phyloP scores from a whole-genome alignment of 2,113 vertebrate genomes.

The Probosciger aterrimus region DNA sequence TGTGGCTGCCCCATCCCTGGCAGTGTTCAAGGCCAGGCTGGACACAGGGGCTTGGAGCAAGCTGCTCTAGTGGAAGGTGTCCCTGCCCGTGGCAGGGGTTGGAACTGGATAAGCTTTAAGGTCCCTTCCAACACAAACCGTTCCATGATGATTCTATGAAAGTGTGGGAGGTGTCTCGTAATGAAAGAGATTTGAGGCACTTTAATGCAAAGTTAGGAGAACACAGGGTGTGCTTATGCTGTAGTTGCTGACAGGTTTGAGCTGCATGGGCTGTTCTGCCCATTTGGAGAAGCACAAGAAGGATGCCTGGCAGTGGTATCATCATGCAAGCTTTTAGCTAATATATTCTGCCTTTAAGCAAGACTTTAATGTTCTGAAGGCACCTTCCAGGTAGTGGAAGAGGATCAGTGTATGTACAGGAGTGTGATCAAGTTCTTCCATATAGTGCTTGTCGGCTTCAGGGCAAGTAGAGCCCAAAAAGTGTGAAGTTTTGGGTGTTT shows the following conservation, averaged over 20 bases:
- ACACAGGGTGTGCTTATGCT: background rate
- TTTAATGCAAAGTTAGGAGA: background rate
- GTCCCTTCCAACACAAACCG: background rate
- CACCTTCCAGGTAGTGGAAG: background rate
- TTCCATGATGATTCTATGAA: background rate
- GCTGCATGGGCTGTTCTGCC: background rate
- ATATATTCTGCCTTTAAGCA: background rate
- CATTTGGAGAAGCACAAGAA: fast-evolving
- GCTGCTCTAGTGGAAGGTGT: background rate
- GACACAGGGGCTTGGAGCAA: too few relatives aligned
- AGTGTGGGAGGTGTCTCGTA: background rate
- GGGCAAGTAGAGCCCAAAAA: background rate
- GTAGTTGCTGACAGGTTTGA: background rate
- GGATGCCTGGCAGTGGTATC: too few relatives aligned
- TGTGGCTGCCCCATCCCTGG: too few relatives aligned
- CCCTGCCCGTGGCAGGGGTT: background rate
- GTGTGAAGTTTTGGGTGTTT: background rate
- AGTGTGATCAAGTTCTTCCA: background rate
- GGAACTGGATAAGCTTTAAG: background rate
- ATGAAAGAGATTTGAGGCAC: background rate
- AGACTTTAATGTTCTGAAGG: background rate
- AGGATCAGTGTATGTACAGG: background rate
- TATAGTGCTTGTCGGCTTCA: background rate
- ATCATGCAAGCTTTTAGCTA: background rate
- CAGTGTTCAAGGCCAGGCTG: too few relatives aligned